Conservation (phyloP, 2,888 invertebrate genomes). For the Drosophila putrida region DNA sequence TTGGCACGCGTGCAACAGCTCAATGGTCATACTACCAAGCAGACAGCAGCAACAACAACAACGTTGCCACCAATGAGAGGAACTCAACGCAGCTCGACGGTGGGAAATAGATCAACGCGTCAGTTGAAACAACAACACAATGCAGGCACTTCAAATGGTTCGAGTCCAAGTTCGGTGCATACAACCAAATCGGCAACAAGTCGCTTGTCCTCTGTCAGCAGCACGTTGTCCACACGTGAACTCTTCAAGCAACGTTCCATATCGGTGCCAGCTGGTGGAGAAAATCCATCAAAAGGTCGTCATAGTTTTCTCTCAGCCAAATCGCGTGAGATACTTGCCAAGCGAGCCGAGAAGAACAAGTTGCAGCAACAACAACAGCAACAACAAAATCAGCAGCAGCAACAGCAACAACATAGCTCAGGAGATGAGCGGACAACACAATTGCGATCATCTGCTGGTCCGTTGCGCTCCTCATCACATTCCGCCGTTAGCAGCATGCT, state of each 20-base stretch:
- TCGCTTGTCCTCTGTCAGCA: slow-evolving; percentile 84
- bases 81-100: slow-evolving; percentile 54
- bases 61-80: slow-evolving; percentile 31
- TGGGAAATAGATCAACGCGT: slow-evolving; percentile 65
- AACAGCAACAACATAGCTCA: slow-evolving; percentile 58
- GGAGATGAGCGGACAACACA: slow-evolving; percentile 67
- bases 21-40: slow-evolving; percentile 62
- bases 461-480: slow-evolving; percentile 81
- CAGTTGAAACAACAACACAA: slow-evolving; percentile 80
- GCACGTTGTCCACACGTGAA: slow-evolving; percentile 83
- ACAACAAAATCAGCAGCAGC: slow-evolving; percentile 48
- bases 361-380: slow-evolving; percentile 72
- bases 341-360: slow-evolving; percentile 84
- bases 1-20: slow-evolving; percentile 82
- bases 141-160: slow-evolving; percentile 82
- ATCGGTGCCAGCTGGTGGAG: slow-evolving; percentile 82
- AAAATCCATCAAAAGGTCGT: slow-evolving; percentile 61
- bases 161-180: slow-evolving; percentile 84
- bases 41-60: slow-evolving; percentile 1
- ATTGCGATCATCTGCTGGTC: slow-evolving; percentile 59
- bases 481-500: slow-evolving; percentile 78
- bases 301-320: slow-evolving; percentile 85
- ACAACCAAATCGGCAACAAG: slow-evolving; percentile 84
- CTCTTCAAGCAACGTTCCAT: slow-evolving; percentile 84
- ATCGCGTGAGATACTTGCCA: slow-evolving; percentile 85